These are phyloP conservation scores for Chorisops tibialis DNA, from an alignment of 2,888 invertebrate species.

Conservation along the genomic window DNA sequence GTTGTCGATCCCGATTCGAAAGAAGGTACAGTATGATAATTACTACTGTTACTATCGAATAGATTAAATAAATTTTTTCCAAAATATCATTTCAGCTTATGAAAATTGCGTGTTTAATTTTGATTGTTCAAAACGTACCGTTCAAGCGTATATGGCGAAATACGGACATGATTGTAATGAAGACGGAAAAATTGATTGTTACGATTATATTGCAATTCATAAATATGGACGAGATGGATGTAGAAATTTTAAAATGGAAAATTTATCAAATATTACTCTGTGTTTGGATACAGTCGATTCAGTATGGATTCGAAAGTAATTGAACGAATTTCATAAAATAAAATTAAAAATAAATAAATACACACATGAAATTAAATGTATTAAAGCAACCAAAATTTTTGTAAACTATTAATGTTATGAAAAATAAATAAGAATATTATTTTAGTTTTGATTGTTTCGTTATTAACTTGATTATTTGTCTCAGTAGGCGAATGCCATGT, in stretches of 20 bases:
- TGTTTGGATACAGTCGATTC: background rate
- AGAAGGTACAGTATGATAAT: background rate
- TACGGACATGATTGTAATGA: conserved; percentile 70
- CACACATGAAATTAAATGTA: background rate
- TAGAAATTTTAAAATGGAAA: background rate
- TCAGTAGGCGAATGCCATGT: too few relatives aligned
- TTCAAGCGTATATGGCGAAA: conserved; percentile 79
- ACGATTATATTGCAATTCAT: conserved; percentile 80
- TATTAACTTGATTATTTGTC: too few relatives aligned
- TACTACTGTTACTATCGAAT: too few relatives aligned
- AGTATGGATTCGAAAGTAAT: background rate
- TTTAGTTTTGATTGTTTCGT: too few relatives aligned
- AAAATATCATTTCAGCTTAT: conserved; percentile 41
- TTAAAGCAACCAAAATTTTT: too few relatives aligned
- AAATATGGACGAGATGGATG: conserved; percentile 53
- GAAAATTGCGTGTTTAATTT: conserved; percentile 70
- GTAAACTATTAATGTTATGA: too few relatives aligned
- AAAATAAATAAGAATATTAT: too few relatives aligned
- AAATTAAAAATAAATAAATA: background rate
- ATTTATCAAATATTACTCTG: too few relatives aligned
- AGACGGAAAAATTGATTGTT: conserved; percentile 73
- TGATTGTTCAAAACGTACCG: conserved; percentile 70
- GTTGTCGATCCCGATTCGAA: conserved; percentile 39
- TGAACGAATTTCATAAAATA: background rate
- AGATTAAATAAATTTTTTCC: too few relatives aligned